These are phyloP conservation scores for Halictus ligatus DNA, from an alignment of 2,888 invertebrate genomes.

Conservation along the genomic window DNA sequence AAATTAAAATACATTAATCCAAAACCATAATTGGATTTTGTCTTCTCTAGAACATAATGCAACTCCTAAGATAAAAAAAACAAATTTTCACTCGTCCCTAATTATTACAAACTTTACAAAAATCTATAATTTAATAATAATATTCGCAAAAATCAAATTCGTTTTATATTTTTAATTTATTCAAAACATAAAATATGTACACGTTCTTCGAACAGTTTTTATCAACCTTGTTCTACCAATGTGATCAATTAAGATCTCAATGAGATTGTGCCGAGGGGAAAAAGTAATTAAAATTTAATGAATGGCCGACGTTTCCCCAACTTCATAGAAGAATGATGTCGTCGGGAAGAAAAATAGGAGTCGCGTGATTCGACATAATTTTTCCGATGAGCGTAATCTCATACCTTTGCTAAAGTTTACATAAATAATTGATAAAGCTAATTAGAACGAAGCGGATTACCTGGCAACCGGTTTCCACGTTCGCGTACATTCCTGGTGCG, in stretches of 20 bases:
- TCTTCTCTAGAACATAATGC: not conserved
- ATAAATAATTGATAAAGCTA: conserved; percentile 18
- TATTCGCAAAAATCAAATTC: not conserved
- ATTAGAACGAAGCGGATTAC: conserved; percentile 75
- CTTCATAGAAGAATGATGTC: not conserved
- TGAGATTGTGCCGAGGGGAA: too few species aligned
- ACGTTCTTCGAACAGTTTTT: not conserved
- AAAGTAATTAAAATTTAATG: not conserved
- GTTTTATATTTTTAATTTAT: not conserved
- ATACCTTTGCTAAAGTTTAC: not conserved
- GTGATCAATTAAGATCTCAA: not conserved
- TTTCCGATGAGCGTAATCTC: not conserved
- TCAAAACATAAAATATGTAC: not conserved
- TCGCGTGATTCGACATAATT: too few species aligned
- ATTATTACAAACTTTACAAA: not conserved
- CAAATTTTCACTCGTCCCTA: not conserved
- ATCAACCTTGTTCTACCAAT: not conserved
- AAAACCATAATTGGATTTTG: not conserved
- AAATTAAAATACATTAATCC: too few species aligned
- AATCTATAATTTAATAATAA: not conserved
- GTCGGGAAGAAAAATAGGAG: not conserved
- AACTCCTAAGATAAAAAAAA: not conserved
- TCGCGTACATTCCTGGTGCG: conserved; percentile 95
- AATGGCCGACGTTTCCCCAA: not conserved
- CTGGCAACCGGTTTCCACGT: conserved; percentile 95